Evolutionary conservation across 2,797 vertebrate species (phyloP).

Genomic region (Perdix hodgsoniae): DNA sequence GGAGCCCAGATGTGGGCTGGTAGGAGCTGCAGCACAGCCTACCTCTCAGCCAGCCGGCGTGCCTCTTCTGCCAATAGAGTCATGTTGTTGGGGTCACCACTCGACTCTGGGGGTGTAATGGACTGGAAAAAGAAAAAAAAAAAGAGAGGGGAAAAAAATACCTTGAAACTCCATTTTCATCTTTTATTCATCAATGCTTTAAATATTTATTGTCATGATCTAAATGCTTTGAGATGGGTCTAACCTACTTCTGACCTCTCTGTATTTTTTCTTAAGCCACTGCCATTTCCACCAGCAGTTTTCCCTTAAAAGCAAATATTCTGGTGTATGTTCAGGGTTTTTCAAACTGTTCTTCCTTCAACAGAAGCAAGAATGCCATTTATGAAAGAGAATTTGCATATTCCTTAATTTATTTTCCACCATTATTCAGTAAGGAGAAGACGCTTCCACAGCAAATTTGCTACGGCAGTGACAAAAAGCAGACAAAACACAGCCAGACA

Average conservation of each 20-base stretch:
- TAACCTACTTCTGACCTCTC: neutral
- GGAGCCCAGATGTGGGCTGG: accelerated
- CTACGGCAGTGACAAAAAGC: neutral
- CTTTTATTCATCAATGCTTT: slow-evolving; percentile 20
- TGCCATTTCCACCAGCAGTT: neutral
- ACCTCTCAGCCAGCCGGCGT: slow-evolving; percentile 92
- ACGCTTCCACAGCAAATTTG: neutral
- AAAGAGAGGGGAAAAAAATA: neutral
- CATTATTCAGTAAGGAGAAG: neutral
- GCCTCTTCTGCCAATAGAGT: slow-evolving; percentile 96
- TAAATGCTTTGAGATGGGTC: slow-evolving; percentile 2
- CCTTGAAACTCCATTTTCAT: neutral
- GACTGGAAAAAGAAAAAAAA: slow-evolving; percentile 80
- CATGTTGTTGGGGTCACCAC: slow-evolving; percentile 94
- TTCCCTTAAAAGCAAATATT: neutral
- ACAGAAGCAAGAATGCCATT: neutral
- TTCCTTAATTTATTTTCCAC: neutral
- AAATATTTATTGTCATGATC: slow-evolving; percentile 24
- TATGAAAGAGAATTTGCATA: neutral
- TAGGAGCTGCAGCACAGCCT: neutral
- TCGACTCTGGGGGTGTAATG: slow-evolving; percentile 86
- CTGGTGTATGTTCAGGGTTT: neutral
- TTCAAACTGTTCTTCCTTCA: neutral
- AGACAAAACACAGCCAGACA: neutral
- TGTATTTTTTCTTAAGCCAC: neutral